Evolutionary conservation across 2,113 vertebrate species (phyloP).

Genomic region (Cynocephalus volans): DNA sequence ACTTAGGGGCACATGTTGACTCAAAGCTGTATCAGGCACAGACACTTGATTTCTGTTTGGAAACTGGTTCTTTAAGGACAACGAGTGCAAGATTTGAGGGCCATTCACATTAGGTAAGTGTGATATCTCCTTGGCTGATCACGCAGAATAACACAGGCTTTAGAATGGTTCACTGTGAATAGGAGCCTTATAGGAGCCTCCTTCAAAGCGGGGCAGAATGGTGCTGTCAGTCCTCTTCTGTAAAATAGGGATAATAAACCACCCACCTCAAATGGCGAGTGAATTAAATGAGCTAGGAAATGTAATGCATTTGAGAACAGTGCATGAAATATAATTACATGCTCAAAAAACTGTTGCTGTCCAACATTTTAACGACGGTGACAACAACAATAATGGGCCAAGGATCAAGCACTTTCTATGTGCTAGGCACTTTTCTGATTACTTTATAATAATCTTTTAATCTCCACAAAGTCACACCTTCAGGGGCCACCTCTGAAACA

Average conservation of each 20-base stretch:
- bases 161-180: neutral
- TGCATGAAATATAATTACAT: rapidly evolving
- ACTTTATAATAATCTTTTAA: too few relatives aligned
- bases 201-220: neutral
- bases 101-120: neutral
- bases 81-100: neutral
- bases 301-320: neutral
- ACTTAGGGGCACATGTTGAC: neutral
- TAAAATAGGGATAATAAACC: neutral
- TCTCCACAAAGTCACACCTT: neutral
- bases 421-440: neutral
- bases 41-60: neutral
- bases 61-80: neutral
- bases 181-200: neutral
- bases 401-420: neutral
- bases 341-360: neutral
- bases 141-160: neutral
- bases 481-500: neutral
- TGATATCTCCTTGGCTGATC: neutral
- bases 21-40: neutral
- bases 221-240: rapidly evolving
- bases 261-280: neutral
- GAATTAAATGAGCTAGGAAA: neutral
- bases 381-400: too few relatives aligned
- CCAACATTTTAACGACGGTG: neutral